Evolutionary conservation across 2,888 invertebrate genomes (phyloP), one percentile per base, ranked within the genome.

Genomic region (Epistrophe eligans): DNA sequence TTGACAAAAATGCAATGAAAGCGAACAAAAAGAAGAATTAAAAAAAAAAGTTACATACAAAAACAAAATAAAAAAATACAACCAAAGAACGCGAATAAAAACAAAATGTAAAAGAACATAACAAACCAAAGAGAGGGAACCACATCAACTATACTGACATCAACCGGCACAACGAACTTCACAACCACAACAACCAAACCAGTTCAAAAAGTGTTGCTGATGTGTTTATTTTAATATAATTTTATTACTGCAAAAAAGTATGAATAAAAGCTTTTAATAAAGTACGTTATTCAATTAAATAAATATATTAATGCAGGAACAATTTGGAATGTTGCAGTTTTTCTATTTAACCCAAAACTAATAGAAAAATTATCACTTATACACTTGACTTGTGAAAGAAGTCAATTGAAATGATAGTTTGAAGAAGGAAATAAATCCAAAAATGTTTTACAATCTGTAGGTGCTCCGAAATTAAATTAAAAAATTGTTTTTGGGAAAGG

Each of bases 131-230:
- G 66, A 72, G 77, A 58, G 72, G 79, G 76, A 43, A 73, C 24
- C 71, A 79, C 50, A 57, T 45, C 66, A 55, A 57, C 66, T 55
- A n/a, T n/a, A 64, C 73, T 73, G 79, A 71, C 82, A 79, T 79
- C 81, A 81, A 79, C 74, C 71, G 81, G 79, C 83, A 74, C 87
- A 87, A 87, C 82, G 87, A 87, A 87, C 79, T 83, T 87, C 87
- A 62, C 87, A 87, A 87, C 87, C 76, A 55, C 87, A 79, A 82
- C 82, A 76, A 57, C 43, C 77, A 74, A 66, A 60, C 40, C 62
- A 43, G 62, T 62, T 64, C 66, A n/a, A 19, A 60, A 11, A 83
- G 87, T 79, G 87, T 87, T 87, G 87, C 87, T 57, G n/a, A n/a
- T n/a, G 76, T 32, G 79, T 32, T 15, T 19, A 9, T 11, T 17